Percentiles rank a stretch among this genome's conserved stretches.
These are phyloP conservation scores for Heteractis magnifica DNA, from an alignment of 92 coral and sea anemone species.

Conservation along the genomic window DNA sequence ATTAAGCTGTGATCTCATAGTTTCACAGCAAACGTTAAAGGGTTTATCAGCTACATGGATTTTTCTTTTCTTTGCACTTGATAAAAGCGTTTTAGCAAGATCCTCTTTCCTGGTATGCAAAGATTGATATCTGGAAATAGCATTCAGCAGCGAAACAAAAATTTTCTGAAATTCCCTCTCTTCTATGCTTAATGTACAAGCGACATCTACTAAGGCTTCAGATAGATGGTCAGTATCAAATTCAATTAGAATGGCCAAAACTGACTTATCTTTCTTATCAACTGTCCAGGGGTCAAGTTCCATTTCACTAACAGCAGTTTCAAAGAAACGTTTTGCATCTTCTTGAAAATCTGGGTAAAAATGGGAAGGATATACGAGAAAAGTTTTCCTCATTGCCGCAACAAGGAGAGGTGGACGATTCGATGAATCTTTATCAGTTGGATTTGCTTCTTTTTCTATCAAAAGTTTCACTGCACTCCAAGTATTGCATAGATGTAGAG, in stretches of 20 bases:
- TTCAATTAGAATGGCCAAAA: not conserved
- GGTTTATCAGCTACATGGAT: not conserved
- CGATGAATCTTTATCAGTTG: constrained; percentile 2
- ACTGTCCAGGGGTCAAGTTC: not conserved
- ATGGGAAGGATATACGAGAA: not conserved
- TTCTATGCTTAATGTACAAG: not conserved
- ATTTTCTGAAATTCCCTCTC: not conserved
- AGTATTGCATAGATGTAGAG: constrained; percentile 42
- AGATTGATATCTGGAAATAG: not conserved
- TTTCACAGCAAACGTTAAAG: not conserved
- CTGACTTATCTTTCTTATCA: not conserved
- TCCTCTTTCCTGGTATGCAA: not conserved
- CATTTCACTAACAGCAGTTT: not conserved
- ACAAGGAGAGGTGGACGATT: constrained; percentile 19
- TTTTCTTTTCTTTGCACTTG: not conserved
- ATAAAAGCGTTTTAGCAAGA: not conserved
- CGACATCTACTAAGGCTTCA: not conserved
- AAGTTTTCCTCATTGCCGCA: constrained; percentile 6
- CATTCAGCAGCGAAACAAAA: not conserved
- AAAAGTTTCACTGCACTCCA: constrained; percentile 42
- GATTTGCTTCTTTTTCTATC: constrained; percentile 40
- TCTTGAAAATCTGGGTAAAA: constrained; percentile 23
- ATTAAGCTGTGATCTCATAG: not conserved
- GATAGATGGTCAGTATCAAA: not conserved
- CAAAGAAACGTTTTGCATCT: not conserved